Conservation (phyloP, 2,888 invertebrate species). For the Autographa gamma region DNA sequence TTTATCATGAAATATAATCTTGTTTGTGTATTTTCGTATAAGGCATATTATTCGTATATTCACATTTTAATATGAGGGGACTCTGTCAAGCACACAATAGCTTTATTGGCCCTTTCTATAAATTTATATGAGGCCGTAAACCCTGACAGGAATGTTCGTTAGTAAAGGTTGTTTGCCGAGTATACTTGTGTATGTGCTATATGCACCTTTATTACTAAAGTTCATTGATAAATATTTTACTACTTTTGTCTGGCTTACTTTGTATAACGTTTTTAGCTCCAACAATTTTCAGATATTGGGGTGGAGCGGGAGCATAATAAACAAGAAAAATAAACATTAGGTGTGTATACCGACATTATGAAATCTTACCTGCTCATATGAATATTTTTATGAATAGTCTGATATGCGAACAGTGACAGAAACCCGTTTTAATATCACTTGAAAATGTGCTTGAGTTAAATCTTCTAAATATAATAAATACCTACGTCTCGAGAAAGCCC, state of each 20-base stretch:
- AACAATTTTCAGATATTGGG: no score
- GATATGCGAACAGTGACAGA: no score
- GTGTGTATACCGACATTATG: no score
- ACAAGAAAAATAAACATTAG: no score
- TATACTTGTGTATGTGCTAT: conserved; percentile 1
- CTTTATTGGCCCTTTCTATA: conserved; percentile 45
- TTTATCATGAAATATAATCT: conserved; percentile 44
- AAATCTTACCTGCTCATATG: no score
- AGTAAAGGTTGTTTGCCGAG: conserved; percentile 29
- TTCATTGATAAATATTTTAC: not conserved
- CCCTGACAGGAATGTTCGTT: conserved; percentile 17
- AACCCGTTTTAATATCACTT: no score
- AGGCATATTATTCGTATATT: conserved; percentile 37
- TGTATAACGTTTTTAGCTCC: no score
- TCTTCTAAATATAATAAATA: not conserved
- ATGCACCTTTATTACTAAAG: not conserved
- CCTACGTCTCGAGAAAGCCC: not conserved
- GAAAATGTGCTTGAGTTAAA: not conserved
- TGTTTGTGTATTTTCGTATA: conserved; percentile 34
- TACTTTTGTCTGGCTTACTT: not conserved
- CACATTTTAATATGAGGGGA: conserved; percentile 36
- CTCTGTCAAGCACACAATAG: conserved; percentile 45
- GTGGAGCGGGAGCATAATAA: no score
- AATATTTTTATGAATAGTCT: no score
- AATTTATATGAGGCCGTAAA: conserved; percentile 37